A percentile compares a stretch with the other conserved stretches of the same genome.
phyloP scores from a whole-genome alignment of 2,797 vertebrate species.

The Euthynnus affinis region DNA sequence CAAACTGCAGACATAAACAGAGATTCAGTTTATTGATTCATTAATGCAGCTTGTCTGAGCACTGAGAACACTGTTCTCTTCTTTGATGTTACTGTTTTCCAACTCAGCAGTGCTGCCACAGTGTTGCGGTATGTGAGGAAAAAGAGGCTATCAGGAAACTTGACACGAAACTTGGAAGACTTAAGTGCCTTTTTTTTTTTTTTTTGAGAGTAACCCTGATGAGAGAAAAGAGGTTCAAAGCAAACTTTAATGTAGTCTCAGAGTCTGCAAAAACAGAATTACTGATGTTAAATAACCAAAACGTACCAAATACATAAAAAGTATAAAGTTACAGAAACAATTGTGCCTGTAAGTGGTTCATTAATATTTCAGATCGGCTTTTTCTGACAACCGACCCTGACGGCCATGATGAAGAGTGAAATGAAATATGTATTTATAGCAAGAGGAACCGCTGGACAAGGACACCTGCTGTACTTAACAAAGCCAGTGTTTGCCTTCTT shows the following conservation, averaged over 20 bases:
- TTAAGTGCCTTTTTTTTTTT: too few species aligned
- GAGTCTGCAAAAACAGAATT: neutral
- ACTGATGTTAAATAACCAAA: neutral
- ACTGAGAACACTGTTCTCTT: too few species aligned
- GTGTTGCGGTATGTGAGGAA: neutral
- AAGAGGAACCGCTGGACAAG: constrained; percentile 4
- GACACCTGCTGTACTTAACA: constrained; percentile 4
- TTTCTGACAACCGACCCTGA: neutral
- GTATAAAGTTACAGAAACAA: neutral
- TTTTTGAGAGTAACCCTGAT: neutral
- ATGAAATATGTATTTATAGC: constrained; percentile 3
- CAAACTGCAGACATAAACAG: neutral
- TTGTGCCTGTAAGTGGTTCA: neutral
- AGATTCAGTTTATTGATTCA: too few species aligned
- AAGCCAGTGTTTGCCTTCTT: constrained; percentile 1
- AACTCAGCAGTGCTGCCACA: neutral
- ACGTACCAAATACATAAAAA: neutral
- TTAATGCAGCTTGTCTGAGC: too few species aligned
- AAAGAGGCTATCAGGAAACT: too few species aligned
- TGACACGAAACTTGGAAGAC: too few species aligned
- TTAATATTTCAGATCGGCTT: neutral
- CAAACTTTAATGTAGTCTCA: neutral
- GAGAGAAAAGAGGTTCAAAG: neutral
- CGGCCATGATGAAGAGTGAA: neutral
- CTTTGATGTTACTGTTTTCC: too few species aligned